These are phyloP conservation scores for Pomacea maculata DNA, from an alignment of 1,140 invertebrate species.

Conservation along the genomic window DNA sequence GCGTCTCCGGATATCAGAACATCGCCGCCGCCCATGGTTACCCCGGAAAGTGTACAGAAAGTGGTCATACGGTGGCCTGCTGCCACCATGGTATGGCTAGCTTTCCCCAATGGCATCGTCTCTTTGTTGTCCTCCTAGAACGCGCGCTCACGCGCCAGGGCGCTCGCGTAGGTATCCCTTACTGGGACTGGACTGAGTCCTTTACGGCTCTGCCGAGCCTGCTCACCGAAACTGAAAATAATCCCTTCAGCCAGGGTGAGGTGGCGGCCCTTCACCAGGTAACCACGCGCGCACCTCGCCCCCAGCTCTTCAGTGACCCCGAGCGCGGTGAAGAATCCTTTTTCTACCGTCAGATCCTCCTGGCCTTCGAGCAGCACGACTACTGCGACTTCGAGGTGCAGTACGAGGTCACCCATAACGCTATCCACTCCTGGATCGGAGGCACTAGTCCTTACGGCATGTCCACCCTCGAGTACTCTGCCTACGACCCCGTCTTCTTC, in stretches of 20 bases:
- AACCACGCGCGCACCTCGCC: slow-evolving; percentile 5
- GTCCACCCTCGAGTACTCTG: slow-evolving; percentile 25
- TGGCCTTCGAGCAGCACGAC: slow-evolving; percentile 33
- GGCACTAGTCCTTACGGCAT: slow-evolving; percentile 23
- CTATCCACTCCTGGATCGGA: slow-evolving; percentile 28
- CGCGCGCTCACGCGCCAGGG: slow-evolving; percentile 23
- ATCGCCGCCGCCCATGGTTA: slow-evolving; percentile 27
- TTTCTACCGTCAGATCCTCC: slow-evolving; percentile 23
- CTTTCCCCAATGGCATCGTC: slow-evolving; percentile 31
- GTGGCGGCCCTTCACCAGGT: slow-evolving; percentile 10
- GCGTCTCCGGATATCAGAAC: slow-evolving; percentile 10
- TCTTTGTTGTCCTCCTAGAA: slow-evolving; percentile 17
- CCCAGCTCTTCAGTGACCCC: neutral
- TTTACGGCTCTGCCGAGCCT: slow-evolving; percentile 22
- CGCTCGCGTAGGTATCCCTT: slow-evolving; percentile 19
- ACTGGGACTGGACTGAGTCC: slow-evolving; percentile 34
- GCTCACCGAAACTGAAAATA: slow-evolving; percentile 2
- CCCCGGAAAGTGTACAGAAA: slow-evolving; percentile 14
- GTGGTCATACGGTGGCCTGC: slow-evolving; percentile 5
- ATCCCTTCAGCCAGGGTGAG: slow-evolving; percentile 14
- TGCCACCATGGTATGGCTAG: slow-evolving; percentile 22
- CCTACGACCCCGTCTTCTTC: slow-evolving; percentile 33
- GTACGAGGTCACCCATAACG: neutral
- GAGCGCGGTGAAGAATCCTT: slow-evolving; percentile 20
- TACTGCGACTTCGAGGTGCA: slow-evolving; percentile 33